Conservation (phyloP, 2,113 vertebrate genomes). For the Scomber japonicus region DNA sequence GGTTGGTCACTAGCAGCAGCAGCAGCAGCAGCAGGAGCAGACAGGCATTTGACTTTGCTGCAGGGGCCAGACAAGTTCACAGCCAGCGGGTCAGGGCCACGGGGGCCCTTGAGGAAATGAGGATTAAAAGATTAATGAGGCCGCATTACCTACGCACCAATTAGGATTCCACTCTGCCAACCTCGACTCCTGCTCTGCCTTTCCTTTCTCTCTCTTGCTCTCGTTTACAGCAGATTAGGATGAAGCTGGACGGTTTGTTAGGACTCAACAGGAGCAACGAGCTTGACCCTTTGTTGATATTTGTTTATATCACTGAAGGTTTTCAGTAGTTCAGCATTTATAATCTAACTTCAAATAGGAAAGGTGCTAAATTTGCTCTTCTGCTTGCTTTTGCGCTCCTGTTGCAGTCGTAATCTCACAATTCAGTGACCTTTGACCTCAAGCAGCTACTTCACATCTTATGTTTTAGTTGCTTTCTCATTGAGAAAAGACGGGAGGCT, state of each 20-base stretch:
- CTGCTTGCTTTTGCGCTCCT: not conserved
- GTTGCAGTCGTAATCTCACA: not conserved
- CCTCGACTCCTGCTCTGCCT: not conserved
- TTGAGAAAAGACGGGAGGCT: not conserved
- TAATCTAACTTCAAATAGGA: too few species aligned
- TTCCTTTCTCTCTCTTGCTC: too few species aligned
- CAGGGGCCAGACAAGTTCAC: conserved; percentile 53
- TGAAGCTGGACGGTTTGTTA: not conserved
- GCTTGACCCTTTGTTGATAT: not conserved
- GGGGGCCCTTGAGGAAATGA: conserved; percentile 45
- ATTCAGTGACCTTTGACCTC: not conserved
- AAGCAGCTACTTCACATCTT: not conserved
- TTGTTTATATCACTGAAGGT: not conserved
- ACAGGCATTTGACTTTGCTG: conserved; percentile 58
- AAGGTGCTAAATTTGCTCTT: not conserved
- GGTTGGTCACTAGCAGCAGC: not conserved
- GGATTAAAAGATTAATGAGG: conserved; percentile 77
- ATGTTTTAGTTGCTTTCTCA: not conserved
- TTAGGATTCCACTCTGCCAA: conserved; percentile 50
- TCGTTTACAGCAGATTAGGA: not conserved
- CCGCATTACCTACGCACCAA: conserved; percentile 57
- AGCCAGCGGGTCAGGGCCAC: conserved; percentile 33
- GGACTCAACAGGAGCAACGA: not conserved
- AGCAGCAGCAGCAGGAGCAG: not conserved
- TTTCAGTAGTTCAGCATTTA: too few species aligned